phyloP scores from a whole-genome alignment of 2,888 invertebrate species.

The Syritta pipiens region DNA sequence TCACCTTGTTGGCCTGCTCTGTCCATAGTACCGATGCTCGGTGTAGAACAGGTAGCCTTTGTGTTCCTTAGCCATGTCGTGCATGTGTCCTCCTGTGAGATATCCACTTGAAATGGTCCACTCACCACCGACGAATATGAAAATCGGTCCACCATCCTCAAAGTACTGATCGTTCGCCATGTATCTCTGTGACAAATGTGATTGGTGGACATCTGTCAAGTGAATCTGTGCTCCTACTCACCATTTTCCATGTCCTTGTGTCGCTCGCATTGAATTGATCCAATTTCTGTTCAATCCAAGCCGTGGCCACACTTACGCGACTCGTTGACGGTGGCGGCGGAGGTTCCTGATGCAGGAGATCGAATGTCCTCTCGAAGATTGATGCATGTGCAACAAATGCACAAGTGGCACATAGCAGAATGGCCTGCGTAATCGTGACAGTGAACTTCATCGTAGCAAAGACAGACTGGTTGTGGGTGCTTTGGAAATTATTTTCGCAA shows the following conservation, averaged over 20 bases:
- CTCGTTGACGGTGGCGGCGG: constrained; percentile 72
- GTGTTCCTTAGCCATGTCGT: constrained; percentile 82
- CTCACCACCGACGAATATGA: constrained; percentile 86
- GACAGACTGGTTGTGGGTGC: neutral
- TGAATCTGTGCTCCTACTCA: constrained; percentile 36
- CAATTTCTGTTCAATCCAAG: constrained; percentile 81
- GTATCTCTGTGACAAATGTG: constrained; percentile 77
- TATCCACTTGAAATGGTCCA: constrained; percentile 83
- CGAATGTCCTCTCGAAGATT: constrained; percentile 74
- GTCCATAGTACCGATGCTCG: constrained; percentile 91
- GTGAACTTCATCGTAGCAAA: constrained; percentile 22
- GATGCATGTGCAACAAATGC: no score
- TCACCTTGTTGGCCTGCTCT: constrained; percentile 86
- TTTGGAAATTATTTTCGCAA: constrained; percentile 7
- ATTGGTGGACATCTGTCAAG: neutral
- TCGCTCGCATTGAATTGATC: constrained; percentile 83
- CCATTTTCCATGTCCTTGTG: constrained; percentile 81
- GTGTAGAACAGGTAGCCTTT: constrained; percentile 85
- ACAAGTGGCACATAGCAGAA: constrained; percentile 19
- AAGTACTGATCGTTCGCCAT: constrained; percentile 80
- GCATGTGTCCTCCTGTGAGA: constrained; percentile 83
- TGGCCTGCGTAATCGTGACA: neutral
- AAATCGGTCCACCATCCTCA: constrained; percentile 81
- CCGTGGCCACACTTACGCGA: constrained; percentile 73
- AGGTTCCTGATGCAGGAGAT: constrained; percentile 79